These are phyloP conservation scores for Thereva nobilitata DNA, from an alignment of 2,888 invertebrate genomes.

Conservation along the genomic window DNA sequence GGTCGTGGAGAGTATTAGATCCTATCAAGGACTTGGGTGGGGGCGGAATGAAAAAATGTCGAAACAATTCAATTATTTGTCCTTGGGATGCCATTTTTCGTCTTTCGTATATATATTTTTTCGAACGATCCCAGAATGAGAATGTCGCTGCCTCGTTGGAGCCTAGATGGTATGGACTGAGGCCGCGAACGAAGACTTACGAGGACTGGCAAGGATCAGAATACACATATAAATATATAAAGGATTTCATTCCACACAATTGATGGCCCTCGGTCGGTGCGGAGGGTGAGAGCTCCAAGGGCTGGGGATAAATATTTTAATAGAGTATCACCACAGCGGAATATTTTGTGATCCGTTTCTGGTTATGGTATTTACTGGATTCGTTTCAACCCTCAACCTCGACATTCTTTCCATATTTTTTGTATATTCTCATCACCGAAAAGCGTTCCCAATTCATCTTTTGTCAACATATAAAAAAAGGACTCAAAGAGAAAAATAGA, in stretches of 20 bases:
- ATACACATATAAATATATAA: too few species aligned
- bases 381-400: background rate
- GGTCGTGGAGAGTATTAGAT: conserved; percentile 15
- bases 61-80: conserved; percentile 39
- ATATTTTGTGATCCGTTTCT: conserved; percentile 27
- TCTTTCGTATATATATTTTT: conserved; percentile 24
- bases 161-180: conserved; percentile 4
- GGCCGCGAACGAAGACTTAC: background rate
- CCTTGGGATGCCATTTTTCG: conserved; percentile 30
- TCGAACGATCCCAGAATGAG: conserved; percentile 30
- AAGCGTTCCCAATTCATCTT: conserved; percentile 5
- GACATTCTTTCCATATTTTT: conserved; percentile 8
- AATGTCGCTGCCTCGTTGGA: conserved; percentile 24
- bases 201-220: background rate
- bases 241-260: conserved; percentile 20
- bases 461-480: conserved; percentile 1
- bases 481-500: background rate
- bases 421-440: background rate
- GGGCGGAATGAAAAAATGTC: conserved; percentile 13
- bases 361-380: conserved; percentile 22
- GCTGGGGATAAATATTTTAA: conserved; percentile 25
- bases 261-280: background rate
- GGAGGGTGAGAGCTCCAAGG: too few species aligned
- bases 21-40: conserved; percentile 3
- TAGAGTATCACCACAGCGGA: conserved; percentile 31